Evolutionary conservation across 2,113 vertebrate genomes (phyloP).

Genomic region (Rana temporaria): DNA sequence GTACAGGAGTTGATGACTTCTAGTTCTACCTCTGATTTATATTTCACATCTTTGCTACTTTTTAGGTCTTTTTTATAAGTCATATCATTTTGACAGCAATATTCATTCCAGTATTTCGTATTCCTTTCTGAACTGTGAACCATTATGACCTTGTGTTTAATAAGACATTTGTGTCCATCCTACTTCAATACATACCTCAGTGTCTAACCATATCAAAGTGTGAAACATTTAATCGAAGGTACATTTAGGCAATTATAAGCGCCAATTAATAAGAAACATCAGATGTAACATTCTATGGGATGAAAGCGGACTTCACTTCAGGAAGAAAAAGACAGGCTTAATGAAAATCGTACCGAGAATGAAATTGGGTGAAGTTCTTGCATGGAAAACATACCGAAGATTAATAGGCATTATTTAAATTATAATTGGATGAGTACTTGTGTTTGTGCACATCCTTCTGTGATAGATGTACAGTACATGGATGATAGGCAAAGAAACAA

Average conservation of each 20-base stretch:
- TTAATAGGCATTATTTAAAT: slow-evolving; percentile 48
- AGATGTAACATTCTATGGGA: slow-evolving; percentile 21
- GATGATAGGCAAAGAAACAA: slow-evolving; percentile 28
- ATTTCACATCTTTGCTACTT: no score
- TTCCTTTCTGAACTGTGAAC: no score
- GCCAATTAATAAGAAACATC: slow-evolving; percentile 42
- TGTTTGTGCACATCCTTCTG: slow-evolving; percentile 33
- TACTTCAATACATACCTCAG: not conserved
- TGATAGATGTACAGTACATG: slow-evolving; percentile 28
- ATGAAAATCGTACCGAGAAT: slow-evolving; percentile 29
- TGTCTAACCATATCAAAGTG: slow-evolving; percentile 24
- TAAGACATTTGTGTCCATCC: no score
- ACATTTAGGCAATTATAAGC: slow-evolving; percentile 38
- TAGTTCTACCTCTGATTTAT: no score
- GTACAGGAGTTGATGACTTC: no score
- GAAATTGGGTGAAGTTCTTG: slow-evolving; percentile 26
- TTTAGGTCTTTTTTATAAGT: no score
- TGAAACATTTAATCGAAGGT: slow-evolving; percentile 31
- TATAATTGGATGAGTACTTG: slow-evolving; percentile 46
- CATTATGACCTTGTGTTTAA: no score
- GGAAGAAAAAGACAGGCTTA: slow-evolving; percentile 27
- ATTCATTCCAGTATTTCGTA: no score
- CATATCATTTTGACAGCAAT: no score
- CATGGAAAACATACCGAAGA: slow-evolving; percentile 39
- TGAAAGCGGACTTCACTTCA: slow-evolving; percentile 36